Evolutionary conservation across 2,888 invertebrate genomes (phyloP), one percentile per base, ranked within the genome.

Genomic region (Sarcophaga subvicina): DNA sequence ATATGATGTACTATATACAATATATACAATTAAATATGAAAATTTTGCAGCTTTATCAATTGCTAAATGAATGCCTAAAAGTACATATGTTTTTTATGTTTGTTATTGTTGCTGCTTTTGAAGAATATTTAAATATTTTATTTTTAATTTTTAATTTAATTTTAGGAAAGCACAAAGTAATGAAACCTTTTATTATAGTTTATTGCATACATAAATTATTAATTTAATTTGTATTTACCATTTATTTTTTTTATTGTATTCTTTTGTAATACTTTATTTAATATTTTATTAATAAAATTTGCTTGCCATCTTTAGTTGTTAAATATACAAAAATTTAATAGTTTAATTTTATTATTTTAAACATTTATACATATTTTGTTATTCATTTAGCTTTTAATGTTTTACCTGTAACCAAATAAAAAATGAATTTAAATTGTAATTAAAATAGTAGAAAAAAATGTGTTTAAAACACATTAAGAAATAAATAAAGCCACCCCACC

Each of bases 391-490:
- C 0, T 37, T 37, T 37, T 37, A 37, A 37, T 37, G 8, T 54
- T 54, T 54, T 54, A 14, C 12, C 17, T 54, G 12, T 14, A 54
- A 54, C 17, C 54, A 54, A 54, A 54, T 17, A 54, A 14, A 54
- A 54, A 4, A 14, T 14, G 54, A 54, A 54, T 54, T 54, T 54
- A 17, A 54, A 54, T 54, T 54, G 14, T 14, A 54, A 54, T 14
- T 37, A 54, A 54, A 54, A 54, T 14, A 54, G 14, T 54, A 17
- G 54, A 54, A 54, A 54, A 54, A 83, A 25, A 83, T 69, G 67
- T 81, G 72, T 81, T 82, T 67, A 45, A 80, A 83, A 86, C 75
- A 83, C 82, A 54, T 12, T 17, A 14, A 60, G 64, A 45, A 49
- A 22, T 10, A 37, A 66, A 67, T 54, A 14, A 54, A 69, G 73